A percentile compares a stretch with the other conserved stretches of the same genome.
phyloP scores from a whole-genome alignment of 2,113 vertebrate species.

The Amphiprion ocellaris region DNA sequence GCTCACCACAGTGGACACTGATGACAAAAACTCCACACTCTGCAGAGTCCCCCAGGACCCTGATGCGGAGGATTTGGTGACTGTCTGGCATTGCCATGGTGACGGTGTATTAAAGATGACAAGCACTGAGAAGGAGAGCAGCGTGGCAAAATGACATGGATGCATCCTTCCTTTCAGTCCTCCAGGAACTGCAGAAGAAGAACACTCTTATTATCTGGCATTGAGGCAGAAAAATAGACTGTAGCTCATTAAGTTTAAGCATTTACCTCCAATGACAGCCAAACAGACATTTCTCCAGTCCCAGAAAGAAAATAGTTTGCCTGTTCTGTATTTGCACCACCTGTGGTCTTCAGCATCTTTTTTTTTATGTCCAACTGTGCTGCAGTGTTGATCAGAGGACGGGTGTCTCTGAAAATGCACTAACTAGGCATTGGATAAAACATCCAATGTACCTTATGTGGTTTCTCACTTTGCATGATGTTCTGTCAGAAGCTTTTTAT shows the following conservation, averaged over 20 bases:
- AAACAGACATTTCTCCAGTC: neutral
- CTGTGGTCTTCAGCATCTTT: slow-evolving; percentile 28
- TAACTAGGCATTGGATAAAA: slow-evolving; percentile 13
- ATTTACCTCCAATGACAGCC: slow-evolving; percentile 35
- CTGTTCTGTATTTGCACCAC: slow-evolving; percentile 6
- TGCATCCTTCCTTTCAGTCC: slow-evolving; percentile 25
- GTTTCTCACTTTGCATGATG: slow-evolving; percentile 58
- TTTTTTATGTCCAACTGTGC: slow-evolving; percentile 15
- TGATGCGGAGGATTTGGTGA: slow-evolving; percentile 65
- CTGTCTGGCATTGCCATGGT: slow-evolving; percentile 65
- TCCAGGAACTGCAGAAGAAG: neutral
- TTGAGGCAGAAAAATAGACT: neutral
- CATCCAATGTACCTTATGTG: slow-evolving; percentile 6
- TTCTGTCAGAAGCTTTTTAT: slow-evolving; percentile 35
- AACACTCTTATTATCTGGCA: neutral
- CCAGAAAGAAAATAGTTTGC: neutral
- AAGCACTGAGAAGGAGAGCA: slow-evolving; percentile 47
- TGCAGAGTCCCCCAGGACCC: slow-evolving; percentile 71
- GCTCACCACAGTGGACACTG: slow-evolving; percentile 62
- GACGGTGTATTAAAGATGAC: slow-evolving; percentile 70
- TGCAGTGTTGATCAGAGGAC: slow-evolving; percentile 8
- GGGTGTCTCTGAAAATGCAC: slow-evolving; percentile 11
- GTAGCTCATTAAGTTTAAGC: slow-evolving; percentile 30
- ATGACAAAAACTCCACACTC: slow-evolving; percentile 74
- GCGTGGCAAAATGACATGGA: slow-evolving; percentile 48